phyloP scores from a whole-genome alignment of 2,113 vertebrate genomes.

The Hipposideros armiger region DNA sequence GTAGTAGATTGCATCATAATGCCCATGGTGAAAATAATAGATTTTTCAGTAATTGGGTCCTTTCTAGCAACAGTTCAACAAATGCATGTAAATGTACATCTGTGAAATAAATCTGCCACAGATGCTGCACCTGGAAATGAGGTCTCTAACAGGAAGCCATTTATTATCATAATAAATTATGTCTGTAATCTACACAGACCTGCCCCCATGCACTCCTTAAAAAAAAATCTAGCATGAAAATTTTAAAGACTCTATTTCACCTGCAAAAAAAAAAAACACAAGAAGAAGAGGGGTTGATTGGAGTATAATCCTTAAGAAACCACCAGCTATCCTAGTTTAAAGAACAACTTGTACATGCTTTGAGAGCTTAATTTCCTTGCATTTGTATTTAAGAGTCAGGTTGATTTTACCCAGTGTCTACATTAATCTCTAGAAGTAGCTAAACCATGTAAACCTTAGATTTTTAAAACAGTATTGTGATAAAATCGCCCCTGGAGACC shows the following conservation, averaged over 20 bases:
- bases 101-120: constrained; percentile 65
- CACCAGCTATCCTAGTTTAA: background rate
- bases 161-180: constrained; percentile 66
- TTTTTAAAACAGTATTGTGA: background rate
- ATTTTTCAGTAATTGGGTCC: constrained; percentile 57
- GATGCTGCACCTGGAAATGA: constrained; percentile 56
- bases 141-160: constrained; percentile 54
- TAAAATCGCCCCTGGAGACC: background rate
- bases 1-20: background rate
- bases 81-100: constrained; percentile 60
- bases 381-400: constrained; percentile 13
- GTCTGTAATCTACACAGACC: constrained; percentile 6
- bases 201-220: background rate
- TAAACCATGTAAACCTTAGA: background rate
- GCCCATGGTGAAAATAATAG: constrained; percentile 12
- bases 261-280: background rate
- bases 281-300: background rate
- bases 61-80: constrained; percentile 54
- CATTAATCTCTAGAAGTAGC: background rate
- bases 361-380: constrained; percentile 46
- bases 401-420: background rate
- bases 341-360: background rate
- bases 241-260: constrained; percentile 13
- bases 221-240: background rate
- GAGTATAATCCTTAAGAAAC: background rate